Evolutionary conservation across 2,888 invertebrate species (phyloP).

Genomic region (Agrochola lychnidis): DNA sequence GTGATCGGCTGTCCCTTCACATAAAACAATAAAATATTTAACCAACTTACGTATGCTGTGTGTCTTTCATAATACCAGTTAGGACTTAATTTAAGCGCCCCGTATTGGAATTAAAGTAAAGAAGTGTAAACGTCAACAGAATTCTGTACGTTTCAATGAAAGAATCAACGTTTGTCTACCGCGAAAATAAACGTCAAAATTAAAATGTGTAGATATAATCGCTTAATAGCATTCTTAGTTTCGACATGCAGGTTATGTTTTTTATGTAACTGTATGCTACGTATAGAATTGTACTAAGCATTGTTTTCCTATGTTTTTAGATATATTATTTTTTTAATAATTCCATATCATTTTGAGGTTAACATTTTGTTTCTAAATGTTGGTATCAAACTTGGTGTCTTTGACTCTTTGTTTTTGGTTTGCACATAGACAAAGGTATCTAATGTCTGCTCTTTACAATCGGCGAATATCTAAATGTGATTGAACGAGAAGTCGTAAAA

Average conservation of each 20-base stretch:
- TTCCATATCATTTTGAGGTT: slow-evolving; percentile 39
- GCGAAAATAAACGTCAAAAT: slow-evolving; percentile 74
- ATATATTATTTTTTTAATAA: not conserved
- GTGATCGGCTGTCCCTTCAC: slow-evolving; percentile 66
- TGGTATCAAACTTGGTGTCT: slow-evolving; percentile 31
- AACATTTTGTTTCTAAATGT: slow-evolving; percentile 46
- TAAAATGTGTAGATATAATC: slow-evolving; percentile 19
- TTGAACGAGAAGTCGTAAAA: too few relatives aligned
- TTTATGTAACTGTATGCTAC: not conserved
- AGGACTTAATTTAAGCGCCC: slow-evolving; percentile 29
- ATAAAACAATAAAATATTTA: slow-evolving; percentile 35
- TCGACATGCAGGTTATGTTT: not conserved
- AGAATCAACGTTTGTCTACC: slow-evolving; percentile 66
- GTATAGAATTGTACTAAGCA: not conserved
- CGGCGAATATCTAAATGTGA: too few relatives aligned
- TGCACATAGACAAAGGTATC: too few relatives aligned
- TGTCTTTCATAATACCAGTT: slow-evolving; percentile 29
- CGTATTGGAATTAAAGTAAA: slow-evolving; percentile 42
- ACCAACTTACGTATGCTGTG: slow-evolving; percentile 64
- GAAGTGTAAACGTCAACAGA: slow-evolving; percentile 72
- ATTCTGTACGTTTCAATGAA: slow-evolving; percentile 60
- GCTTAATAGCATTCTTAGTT: not conserved
- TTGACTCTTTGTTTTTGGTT: not conserved
- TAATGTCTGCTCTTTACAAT: too few relatives aligned
- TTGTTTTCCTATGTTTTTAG: not conserved